These are phyloP conservation scores for Myotis lucifugus DNA, from an alignment of 2,113 vertebrate species.

Conservation along the genomic window DNA sequence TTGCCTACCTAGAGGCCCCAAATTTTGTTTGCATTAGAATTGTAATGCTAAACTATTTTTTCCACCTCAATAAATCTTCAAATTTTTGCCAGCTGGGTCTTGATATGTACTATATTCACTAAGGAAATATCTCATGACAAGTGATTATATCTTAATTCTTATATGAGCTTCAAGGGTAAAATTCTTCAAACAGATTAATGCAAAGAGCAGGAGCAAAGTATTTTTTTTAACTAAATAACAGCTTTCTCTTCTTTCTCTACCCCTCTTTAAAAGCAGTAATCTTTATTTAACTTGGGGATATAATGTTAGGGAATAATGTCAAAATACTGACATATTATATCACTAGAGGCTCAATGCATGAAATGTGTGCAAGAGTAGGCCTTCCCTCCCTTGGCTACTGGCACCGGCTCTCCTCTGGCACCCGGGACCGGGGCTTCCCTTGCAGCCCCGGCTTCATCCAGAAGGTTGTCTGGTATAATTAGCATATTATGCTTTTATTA, in stretches of 20 bases:
- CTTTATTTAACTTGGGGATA: slow-evolving; percentile 22
- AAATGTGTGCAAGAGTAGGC: too few relatives aligned
- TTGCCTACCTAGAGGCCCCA: neutral
- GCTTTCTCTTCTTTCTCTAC: neutral
- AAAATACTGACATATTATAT: neutral
- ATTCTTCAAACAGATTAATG: neutral
- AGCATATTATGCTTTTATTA: too few relatives aligned
- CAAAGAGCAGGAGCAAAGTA: neutral
- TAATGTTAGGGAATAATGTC: neutral
- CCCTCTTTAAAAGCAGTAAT: neutral
- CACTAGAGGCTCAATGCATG: too few relatives aligned
- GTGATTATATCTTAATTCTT: slow-evolving; percentile 12
- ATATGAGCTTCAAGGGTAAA: neutral
- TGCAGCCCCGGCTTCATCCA: too few relatives aligned
- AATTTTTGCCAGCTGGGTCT: neutral
- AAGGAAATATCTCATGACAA: slow-evolving; percentile 5
- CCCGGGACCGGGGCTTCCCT: too few relatives aligned
- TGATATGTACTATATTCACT: neutral
- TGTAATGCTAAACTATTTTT: neutral
- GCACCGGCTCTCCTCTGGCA: too few relatives aligned
- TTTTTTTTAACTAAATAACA: neutral
- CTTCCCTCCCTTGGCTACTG: too few relatives aligned
- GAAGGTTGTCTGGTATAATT: too few relatives aligned
- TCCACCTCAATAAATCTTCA: neutral
- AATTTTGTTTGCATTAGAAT: slow-evolving; percentile 23